Base-by-base conservation (phyloP, 2,797 vertebrate species). In the Tympanoctomys barrerae region DNA sequence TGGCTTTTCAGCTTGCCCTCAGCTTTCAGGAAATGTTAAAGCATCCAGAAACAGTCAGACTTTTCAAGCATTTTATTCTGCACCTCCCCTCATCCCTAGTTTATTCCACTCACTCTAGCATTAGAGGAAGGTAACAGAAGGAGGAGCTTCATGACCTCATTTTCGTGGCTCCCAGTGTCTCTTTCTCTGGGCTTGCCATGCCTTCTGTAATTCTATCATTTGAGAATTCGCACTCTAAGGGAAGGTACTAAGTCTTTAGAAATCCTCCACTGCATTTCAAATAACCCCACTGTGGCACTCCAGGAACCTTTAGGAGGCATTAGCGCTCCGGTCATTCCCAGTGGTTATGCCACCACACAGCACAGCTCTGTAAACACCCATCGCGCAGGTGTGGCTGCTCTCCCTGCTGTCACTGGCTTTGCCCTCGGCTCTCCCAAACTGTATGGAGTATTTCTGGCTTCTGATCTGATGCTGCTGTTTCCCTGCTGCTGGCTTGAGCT, bases 201-300 rank as follows among this genome's bases (percentile, higher is more conserved):
- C 26, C 39, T 26, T 79, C 84, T 64, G 31, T 90, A 92, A 83
- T 66, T 93, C n/a, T 62, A 0, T 71, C 24, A 19, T 46, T 36
- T 57, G 64, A 78, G 36, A 90, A 66, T 39, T 12, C 22, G 3
- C 1, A 2, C 61, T 84, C 68, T 42, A 39, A 80, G 57, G 3
- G 13, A 81, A 91, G 1, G 11, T 8, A 36, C 16, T 73, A 4
- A 81, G 75, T 82, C 68, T 81, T 75, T 52, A 92, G 73, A 31
- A 93, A 91, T 75, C 39, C 11, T 89, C 68, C 66, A 21, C 54
- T 64, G 66, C 66, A 73, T 62, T 87, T 82, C 57, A 81, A 75
- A 24, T 89, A 81, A 61, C 26, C 83, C 52, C 49, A 12, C 9
- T 54, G 5, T 1, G 70, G 33, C 42, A 59, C 21, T 26, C 22